Evolutionary conservation across 1,140 invertebrate genomes (phyloP), one percentile per base, ranked within the genome.

Genomic region (Whitmania pigra): DNA sequence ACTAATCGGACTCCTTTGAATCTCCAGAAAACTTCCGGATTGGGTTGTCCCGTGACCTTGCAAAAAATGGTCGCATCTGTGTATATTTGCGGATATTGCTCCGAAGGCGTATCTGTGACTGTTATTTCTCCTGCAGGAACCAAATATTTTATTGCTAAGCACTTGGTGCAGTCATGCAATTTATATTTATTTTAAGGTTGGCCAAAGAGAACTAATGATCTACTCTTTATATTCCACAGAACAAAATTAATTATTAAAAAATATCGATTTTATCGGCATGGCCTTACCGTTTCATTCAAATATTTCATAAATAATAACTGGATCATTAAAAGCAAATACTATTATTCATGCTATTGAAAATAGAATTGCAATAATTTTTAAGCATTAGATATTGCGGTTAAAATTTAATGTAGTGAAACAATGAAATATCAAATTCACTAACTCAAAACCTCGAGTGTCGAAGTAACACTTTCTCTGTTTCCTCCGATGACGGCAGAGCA

Each of bases 11-110:
- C 27, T 36, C 72, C 74, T 55, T 68, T 57, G 53, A 66, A 71
- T 18, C 57, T 63, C 74, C 74, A 74, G 29, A 67, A 74, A 36
- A 74, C 74, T 17, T 69, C 53, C 11, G 74, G 74, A 40, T 49
- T 66, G 13, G 74, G 74, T 40, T 73, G 66, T 18, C 74, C 74
- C 3, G 43, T 67, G 13, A 74, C 74, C 20, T 29, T 25, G 22
- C 74, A 74, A 18, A 25, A 31, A 54, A 74, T 74, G 53, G 69
- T 54, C 11, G 72, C 72, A 67, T 74, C 74, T 29, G 67, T 66
- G 57, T 73, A 60, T 55, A 73, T 69, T 18, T 31, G 60, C 20
- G 74, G 74, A 25, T 55, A 55, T 68, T 74, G 74, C 20, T 31
- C 53, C 0, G 0, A n/a, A 9, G 73, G 73, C n/a, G 71, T 71